Percentiles rank a stretch among this genome's conserved stretches.
These are phyloP conservation scores for Hylaeus volcanicus DNA, from an alignment of 1,140 invertebrate species.

Conservation along the genomic window DNA sequence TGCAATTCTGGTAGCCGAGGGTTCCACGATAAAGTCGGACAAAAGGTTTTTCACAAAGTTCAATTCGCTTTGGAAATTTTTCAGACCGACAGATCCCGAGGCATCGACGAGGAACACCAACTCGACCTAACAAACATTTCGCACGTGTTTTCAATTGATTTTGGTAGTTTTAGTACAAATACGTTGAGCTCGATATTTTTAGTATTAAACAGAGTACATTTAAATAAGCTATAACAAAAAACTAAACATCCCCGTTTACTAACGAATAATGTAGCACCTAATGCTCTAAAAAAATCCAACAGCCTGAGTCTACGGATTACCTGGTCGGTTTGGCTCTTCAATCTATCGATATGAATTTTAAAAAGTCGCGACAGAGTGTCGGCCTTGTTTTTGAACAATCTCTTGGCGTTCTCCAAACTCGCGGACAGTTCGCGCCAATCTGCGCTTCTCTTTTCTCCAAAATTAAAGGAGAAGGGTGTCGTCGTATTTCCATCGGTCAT, in stretches of 20 bases:
- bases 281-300: neutral
- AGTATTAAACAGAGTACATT: too few species aligned
- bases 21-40: slow-evolving; percentile 86
- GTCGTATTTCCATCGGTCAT: neutral
- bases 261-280: too few species aligned
- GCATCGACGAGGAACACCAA: slow-evolving; percentile 87
- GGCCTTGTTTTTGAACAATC: slow-evolving; percentile 53
- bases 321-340: slow-evolving; percentile 61
- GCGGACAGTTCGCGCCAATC: slow-evolving; percentile 32
- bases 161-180: too few species aligned
- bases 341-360: slow-evolving; percentile 62
- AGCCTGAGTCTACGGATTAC: slow-evolving; percentile 31
- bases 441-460: slow-evolving; percentile 21
- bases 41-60: slow-evolving; percentile 87
- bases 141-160: too few species aligned
- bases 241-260: too few species aligned
- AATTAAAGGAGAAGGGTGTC: slow-evolving; percentile 24
- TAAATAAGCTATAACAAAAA: too few species aligned
- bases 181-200: too few species aligned
- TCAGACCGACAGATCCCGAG: slow-evolving; percentile 85
- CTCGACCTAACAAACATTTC: slow-evolving; percentile 79
- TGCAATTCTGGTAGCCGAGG: slow-evolving; percentile 84
- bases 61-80: slow-evolving; percentile 86
- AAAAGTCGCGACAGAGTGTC: slow-evolving; percentile 57
- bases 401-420: slow-evolving; percentile 36